Percentiles rank a stretch among this genome's conserved stretches.
phyloP scores from a whole-genome alignment of 1,140 invertebrate species.

The Nymphalis io region DNA sequence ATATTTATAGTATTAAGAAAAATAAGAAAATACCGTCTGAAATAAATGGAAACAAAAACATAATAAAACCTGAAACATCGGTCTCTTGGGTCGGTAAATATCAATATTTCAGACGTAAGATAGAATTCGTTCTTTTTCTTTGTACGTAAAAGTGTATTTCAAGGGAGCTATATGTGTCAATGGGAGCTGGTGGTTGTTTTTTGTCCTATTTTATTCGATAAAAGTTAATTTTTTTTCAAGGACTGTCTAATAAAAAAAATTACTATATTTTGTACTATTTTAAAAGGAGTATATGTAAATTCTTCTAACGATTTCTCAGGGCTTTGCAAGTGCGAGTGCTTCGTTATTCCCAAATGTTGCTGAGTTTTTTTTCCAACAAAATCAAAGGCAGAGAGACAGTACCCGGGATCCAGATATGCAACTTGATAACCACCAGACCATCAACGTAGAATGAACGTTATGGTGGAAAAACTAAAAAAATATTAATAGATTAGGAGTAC shows the following conservation, averaged over 20 bases:
- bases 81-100: conserved; percentile 8
- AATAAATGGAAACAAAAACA: conserved; percentile 4
- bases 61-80: conserved; percentile 13
- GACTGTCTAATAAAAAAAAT: neutral
- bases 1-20: neutral
- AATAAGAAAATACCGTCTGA: neutral
- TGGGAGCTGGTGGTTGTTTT: neutral
- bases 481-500: too few relatives aligned
- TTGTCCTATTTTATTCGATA: neutral
- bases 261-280: too few relatives aligned
- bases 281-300: too few relatives aligned
- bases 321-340: too few relatives aligned
- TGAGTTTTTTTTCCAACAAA: too few relatives aligned
- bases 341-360: too few relatives aligned
- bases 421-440: too few relatives aligned
- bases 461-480: too few relatives aligned
- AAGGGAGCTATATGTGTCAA: neutral
- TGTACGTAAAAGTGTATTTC: neutral
- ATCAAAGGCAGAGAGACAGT: too few relatives aligned
- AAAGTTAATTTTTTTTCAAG: neutral
- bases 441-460: too few relatives aligned
- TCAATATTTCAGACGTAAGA: neutral
- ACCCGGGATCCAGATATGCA: too few relatives aligned
- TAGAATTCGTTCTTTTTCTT: neutral
- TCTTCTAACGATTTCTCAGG: too few relatives aligned